Conservation (phyloP, 2,797 vertebrate species). For the Oryzias dopingdopingensis region DNA sequence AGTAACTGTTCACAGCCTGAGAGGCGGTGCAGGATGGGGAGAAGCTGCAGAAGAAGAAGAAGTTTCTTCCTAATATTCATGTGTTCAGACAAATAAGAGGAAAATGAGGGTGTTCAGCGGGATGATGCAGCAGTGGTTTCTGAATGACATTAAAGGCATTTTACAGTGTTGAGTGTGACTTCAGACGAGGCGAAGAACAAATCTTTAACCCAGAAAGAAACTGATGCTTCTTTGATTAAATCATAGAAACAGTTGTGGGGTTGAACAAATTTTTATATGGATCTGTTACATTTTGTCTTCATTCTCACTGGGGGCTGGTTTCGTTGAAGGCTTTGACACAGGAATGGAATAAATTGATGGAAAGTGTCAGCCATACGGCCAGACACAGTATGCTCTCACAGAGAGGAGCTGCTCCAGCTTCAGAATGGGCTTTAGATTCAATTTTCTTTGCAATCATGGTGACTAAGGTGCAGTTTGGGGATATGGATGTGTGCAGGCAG, state of each 20-base stretch:
- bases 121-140: background rate
- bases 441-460: slow-evolving; percentile 48
- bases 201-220: background rate
- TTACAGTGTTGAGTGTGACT: no score
- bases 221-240: background rate
- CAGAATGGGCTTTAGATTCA: slow-evolving; percentile 17
- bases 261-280: slow-evolving; percentile 43
- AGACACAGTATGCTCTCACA: slow-evolving; percentile 52
- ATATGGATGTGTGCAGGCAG: slow-evolving; percentile 8
- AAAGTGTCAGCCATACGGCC: slow-evolving; percentile 46
- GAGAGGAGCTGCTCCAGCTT: slow-evolving; percentile 47
- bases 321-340: slow-evolving; percentile 46
- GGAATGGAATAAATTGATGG: slow-evolving; percentile 59
- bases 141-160: no score
- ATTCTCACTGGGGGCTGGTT: slow-evolving; percentile 21
- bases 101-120: slow-evolving; percentile 25
- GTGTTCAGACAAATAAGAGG: slow-evolving; percentile 46
- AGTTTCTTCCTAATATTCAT: slow-evolving; percentile 44
- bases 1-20: slow-evolving; percentile 11
- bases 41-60: slow-evolving; percentile 52
- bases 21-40: slow-evolving; percentile 1
- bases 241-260: background rate
- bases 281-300: slow-evolving; percentile 27
- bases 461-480: slow-evolving; percentile 29
- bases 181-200: no score